These are phyloP conservation scores for Caenorhabditis sp. DNA, from an alignment of 2,888 invertebrate species.

Conservation along the genomic window DNA sequence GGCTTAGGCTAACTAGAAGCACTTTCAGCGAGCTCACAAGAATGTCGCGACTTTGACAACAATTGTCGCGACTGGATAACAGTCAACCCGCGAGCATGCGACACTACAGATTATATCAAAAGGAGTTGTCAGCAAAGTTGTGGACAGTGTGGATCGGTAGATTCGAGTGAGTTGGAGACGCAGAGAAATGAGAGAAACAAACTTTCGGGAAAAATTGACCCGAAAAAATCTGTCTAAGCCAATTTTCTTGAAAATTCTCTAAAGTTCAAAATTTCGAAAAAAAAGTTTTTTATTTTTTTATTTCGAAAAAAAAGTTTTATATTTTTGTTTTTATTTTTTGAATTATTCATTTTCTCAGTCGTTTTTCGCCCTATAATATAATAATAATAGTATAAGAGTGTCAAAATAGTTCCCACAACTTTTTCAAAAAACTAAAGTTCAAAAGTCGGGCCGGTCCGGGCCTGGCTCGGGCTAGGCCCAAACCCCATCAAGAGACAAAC, in stretches of 20 bases:
- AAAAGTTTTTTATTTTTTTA: too few relatives aligned
- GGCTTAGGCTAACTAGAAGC: too few relatives aligned
- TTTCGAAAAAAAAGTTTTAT: too few relatives aligned
- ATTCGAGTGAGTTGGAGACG: conserved; percentile 56
- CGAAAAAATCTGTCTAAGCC: background rate
- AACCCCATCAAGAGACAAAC: too few relatives aligned
- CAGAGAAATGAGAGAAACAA: background rate
- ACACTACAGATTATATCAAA: conserved; percentile 63
- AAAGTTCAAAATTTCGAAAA: background rate
- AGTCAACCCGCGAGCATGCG: conserved; percentile 55
- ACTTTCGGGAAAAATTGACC: background rate
- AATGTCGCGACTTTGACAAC: conserved; percentile 51
- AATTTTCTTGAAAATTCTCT: background rate
- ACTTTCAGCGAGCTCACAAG: background rate
- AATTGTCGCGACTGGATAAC: conserved; percentile 68
- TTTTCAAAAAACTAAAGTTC: too few relatives aligned
- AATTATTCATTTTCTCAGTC: background rate
- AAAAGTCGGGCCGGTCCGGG: too few relatives aligned
- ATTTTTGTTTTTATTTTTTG: too few relatives aligned
- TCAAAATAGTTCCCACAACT: too few relatives aligned
- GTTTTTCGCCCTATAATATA: too few relatives aligned
- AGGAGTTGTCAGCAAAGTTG: conserved; percentile 59
- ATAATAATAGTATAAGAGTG: too few relatives aligned
- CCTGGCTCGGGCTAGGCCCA: too few relatives aligned
- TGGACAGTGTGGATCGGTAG: conserved; percentile 56